Evolutionary conservation across 2,113 vertebrate species (phyloP).

Genomic region (Solenodon paradoxus): DNA sequence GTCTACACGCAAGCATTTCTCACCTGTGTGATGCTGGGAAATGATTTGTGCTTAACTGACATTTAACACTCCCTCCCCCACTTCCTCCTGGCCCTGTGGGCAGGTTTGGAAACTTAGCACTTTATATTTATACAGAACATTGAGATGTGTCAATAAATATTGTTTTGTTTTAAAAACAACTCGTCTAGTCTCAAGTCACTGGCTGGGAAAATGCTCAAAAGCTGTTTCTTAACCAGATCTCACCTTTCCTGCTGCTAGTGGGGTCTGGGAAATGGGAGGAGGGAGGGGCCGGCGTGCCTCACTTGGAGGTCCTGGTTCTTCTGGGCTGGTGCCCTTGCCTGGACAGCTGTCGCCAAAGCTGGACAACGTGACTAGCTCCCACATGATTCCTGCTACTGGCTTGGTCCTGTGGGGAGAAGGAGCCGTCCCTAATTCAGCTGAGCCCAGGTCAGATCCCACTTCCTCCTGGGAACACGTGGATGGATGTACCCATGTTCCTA

Average conservation of each 20-base stretch:
- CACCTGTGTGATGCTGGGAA: conserved; percentile 3
- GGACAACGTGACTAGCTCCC: not conserved
- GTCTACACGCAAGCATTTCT: not conserved
- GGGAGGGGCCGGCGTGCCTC: not conserved
- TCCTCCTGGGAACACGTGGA: not conserved
- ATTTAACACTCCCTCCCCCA: conserved; percentile 54
- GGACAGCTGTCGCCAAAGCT: not conserved
- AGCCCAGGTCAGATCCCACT: not conserved
- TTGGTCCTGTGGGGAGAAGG: not conserved
- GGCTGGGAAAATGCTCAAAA: not conserved
- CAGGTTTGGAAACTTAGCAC: conserved; percentile 70
- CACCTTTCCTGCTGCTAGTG: not conserved
- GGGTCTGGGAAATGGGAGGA: not conserved
- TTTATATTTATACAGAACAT: conserved; percentile 80
- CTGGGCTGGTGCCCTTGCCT: not conserved
- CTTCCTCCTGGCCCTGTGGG: conserved; percentile 60
- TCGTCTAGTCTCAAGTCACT: not conserved
- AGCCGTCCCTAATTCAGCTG: not conserved
- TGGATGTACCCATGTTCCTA: not conserved
- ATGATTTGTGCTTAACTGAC: conserved; percentile 58
- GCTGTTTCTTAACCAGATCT: not conserved
- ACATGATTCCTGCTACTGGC: no score
- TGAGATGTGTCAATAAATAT: conserved; percentile 66
- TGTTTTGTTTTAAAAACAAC: conserved; percentile 66
- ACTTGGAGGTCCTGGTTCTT: fast-evolving